phyloP scores from a whole-genome alignment of 2,797 vertebrate species.

The Otus scops region DNA sequence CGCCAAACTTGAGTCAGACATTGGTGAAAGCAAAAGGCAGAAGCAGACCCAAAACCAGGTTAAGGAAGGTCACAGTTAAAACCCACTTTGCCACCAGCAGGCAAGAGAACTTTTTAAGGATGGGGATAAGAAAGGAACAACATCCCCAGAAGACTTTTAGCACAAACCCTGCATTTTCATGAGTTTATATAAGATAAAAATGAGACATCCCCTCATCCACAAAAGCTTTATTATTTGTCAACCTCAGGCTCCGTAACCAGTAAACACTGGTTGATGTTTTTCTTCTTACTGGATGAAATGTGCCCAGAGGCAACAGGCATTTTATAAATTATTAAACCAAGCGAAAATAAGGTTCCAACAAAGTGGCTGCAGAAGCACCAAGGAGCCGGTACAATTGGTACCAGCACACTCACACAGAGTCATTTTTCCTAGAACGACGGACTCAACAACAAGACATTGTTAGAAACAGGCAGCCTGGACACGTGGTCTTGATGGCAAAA shows the following conservation, averaged over 20 bases:
- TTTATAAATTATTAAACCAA: slow-evolving; percentile 66
- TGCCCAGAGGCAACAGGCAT: slow-evolving; percentile 39
- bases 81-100: not conserved
- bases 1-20: not conserved
- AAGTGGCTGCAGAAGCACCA: slow-evolving; percentile 40
- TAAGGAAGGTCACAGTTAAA: not conserved
- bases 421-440: slow-evolving; percentile 40
- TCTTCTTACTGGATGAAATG: slow-evolving; percentile 48
- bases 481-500: slow-evolving; percentile 46
- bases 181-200: slow-evolving; percentile 13
- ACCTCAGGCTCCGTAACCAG: not conserved
- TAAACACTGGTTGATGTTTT: slow-evolving; percentile 53
- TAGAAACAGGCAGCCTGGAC: slow-evolving; percentile 22
- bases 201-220: not conserved
- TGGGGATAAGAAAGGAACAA: not conserved
- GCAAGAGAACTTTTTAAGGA: not conserved
- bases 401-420: slow-evolving; percentile 22
- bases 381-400: slow-evolving; percentile 53
- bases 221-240: slow-evolving; percentile 55
- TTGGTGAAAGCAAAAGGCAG: not conserved
- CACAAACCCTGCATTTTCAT: not conserved
- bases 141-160: not conserved
- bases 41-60: not conserved
- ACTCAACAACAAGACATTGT: slow-evolving; percentile 74
- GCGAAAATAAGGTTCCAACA: slow-evolving; percentile 53